A percentile compares a stretch with the other conserved stretches of the same genome.
Conservation (phyloP, 2,888 invertebrate species). For the Clepsis dumicolana region DNA sequence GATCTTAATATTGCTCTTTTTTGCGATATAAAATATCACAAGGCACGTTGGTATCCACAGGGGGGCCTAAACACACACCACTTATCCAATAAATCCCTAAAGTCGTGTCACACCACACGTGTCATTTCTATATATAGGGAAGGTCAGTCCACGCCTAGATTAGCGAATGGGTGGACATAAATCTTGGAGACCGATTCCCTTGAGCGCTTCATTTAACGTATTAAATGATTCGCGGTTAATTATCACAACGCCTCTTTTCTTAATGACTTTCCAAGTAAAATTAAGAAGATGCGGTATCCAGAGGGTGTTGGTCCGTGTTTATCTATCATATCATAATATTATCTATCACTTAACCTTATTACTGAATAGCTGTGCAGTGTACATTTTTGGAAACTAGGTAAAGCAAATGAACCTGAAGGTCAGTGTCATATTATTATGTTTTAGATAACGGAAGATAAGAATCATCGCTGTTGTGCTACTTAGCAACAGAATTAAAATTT, state of each 20-base stretch:
- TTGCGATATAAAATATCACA: too few species aligned
- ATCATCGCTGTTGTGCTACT: background rate
- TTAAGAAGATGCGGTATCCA: too few species aligned
- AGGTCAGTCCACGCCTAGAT: slow-evolving; percentile 19
- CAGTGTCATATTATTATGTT: slow-evolving; percentile 10
- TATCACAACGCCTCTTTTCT: too few species aligned
- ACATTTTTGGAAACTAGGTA: slow-evolving; percentile 11
- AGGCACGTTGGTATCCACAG: background rate
- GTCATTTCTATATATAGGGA: slow-evolving; percentile 13
- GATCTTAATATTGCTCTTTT: background rate
- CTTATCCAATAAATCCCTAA: slow-evolving; percentile 21
- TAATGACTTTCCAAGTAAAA: too few species aligned
- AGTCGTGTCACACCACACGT: background rate
- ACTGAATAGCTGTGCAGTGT: background rate
- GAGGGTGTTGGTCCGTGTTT: too few species aligned
- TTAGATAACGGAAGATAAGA: slow-evolving; percentile 18
- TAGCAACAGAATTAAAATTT: background rate
- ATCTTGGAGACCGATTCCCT: background rate
- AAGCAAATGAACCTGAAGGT: slow-evolving; percentile 17
- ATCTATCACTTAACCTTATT: background rate
- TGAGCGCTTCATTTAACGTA: background rate
- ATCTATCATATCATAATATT: too few species aligned
- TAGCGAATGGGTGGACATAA: background rate
- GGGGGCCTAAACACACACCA: slow-evolving; percentile 1
- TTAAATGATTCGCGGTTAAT: too few species aligned